A percentile compares a stretch with the other conserved stretches of the same genome.
phyloP scores from a whole-genome alignment of 2,113 vertebrate species.

The Pavo muticus region DNA sequence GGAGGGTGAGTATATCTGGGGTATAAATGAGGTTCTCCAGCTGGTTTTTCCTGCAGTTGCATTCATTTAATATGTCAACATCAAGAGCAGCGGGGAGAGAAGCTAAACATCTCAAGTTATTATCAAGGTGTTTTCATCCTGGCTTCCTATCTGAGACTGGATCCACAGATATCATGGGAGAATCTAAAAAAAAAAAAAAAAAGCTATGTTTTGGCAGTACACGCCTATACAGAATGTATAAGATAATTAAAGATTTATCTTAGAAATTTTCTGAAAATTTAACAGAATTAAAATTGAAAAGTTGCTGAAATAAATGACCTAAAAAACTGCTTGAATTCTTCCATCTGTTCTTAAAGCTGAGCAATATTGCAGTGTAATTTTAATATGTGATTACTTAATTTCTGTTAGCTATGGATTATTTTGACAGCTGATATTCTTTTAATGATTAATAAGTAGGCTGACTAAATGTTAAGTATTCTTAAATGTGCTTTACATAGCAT shows the following conservation, averaged over 20 bases:
- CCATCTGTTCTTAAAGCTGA: conserved; percentile 55
- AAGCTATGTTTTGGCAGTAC: conserved; percentile 53
- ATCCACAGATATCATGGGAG: conserved; percentile 20
- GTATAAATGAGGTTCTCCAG: neutral
- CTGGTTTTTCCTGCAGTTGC: neutral
- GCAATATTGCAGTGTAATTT: neutral
- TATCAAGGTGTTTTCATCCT: neutral
- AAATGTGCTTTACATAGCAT: conserved; percentile 54
- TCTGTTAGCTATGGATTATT: conserved; percentile 31
- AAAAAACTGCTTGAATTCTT: conserved; percentile 26
- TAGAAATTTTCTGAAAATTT: conserved; percentile 53
- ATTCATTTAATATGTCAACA: neutral
- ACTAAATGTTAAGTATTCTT: conserved; percentile 59
- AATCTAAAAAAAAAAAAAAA: conserved; percentile 9
- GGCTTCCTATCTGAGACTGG: conserved; percentile 22
- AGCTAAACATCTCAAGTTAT: neutral
- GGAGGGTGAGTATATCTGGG: neutral
- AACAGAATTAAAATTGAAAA: conserved; percentile 30
- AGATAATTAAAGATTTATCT: conserved; percentile 29
- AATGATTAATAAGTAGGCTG: conserved; percentile 57
- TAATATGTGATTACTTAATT: conserved; percentile 51
- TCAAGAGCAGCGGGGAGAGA: neutral
- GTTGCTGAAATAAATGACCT: conserved; percentile 2
- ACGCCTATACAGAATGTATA: conserved; percentile 21
- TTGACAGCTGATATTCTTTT: conserved; percentile 36